Percentiles rank a stretch among this genome's conserved stretches.
Evolutionary conservation across 1,140 invertebrate species (phyloP).

Genomic region (Drosophila leontia): DNA sequence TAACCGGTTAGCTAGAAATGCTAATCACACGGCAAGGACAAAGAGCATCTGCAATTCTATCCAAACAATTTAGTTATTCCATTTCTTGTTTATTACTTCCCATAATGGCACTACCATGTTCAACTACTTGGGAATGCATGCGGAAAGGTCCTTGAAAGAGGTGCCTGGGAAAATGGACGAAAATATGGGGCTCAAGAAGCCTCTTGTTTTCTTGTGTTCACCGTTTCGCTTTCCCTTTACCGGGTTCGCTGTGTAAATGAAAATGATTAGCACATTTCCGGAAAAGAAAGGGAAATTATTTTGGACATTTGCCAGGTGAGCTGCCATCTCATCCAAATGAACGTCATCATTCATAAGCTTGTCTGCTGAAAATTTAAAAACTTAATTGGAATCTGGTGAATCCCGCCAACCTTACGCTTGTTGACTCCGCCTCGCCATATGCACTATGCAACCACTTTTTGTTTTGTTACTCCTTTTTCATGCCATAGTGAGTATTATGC

Average conservation of each 20-base stretch:
- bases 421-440: conserved; percentile 43
- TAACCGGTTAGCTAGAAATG: neutral
- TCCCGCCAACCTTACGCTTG: conserved; percentile 32
- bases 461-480: conserved; percentile 30
- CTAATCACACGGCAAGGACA: conserved; percentile 15
- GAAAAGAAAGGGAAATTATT: conserved; percentile 3
- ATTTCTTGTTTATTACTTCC: conserved; percentile 57
- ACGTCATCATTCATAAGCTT: conserved; percentile 49
- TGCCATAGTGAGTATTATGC: conserved; percentile 29
- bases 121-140: conserved; percentile 48
- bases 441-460: conserved; percentile 32
- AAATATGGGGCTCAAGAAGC: neutral
- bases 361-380: conserved; percentile 52
- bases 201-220: conserved; percentile 15
- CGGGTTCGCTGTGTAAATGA: conserved; percentile 29
- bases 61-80: conserved; percentile 33
- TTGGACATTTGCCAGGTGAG: conserved; percentile 24
- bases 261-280: conserved; percentile 52
- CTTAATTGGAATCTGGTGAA: conserved; percentile 59
- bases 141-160: conserved; percentile 47
- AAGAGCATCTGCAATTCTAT: conserved; percentile 39
- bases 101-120: conserved; percentile 57
- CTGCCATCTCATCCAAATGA: conserved; percentile 17
- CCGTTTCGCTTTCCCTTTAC: conserved; percentile 1
- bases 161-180: neutral